Conservation (phyloP, 2,113 vertebrate species). For the Peromyscus leucopus region DNA sequence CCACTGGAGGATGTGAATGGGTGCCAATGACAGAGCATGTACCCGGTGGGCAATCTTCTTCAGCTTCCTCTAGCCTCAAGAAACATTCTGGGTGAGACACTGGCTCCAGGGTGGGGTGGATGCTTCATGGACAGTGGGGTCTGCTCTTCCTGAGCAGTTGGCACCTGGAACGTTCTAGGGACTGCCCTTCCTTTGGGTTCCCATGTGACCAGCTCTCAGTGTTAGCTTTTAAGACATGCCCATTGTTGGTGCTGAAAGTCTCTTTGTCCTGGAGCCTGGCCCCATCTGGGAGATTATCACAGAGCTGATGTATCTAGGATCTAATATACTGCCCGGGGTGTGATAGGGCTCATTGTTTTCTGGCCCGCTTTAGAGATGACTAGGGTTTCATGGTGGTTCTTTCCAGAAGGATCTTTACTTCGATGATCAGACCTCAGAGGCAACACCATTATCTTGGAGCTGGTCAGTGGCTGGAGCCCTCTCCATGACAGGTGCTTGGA, state of each 20-base stretch:
- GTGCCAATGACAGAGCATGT: accelerated
- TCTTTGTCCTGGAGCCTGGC: neutral
- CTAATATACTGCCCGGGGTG: accelerated
- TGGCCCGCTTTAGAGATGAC: neutral
- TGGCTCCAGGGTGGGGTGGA: neutral
- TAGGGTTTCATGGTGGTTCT: neutral
- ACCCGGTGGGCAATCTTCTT: neutral
- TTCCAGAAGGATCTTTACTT: neutral
- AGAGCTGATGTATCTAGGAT: neutral
- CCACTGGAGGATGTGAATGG: neutral
- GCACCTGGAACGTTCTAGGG: accelerated
- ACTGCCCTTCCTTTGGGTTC: neutral
- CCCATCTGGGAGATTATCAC: neutral
- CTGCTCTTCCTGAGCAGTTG: accelerated
- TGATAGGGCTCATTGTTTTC: no score
- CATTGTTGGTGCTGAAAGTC: accelerated
- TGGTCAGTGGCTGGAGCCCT: neutral
- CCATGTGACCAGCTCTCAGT: no score
- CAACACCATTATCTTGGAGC: neutral
- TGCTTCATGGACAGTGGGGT: neutral
- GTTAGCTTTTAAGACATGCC: neutral
- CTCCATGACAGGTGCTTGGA: neutral
- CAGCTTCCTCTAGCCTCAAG: accelerated
- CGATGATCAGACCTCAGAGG: neutral
- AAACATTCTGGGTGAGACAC: neutral